Base-by-base conservation (phyloP, 2,113 vertebrate species). In the Festucalex cinctus region DNA sequence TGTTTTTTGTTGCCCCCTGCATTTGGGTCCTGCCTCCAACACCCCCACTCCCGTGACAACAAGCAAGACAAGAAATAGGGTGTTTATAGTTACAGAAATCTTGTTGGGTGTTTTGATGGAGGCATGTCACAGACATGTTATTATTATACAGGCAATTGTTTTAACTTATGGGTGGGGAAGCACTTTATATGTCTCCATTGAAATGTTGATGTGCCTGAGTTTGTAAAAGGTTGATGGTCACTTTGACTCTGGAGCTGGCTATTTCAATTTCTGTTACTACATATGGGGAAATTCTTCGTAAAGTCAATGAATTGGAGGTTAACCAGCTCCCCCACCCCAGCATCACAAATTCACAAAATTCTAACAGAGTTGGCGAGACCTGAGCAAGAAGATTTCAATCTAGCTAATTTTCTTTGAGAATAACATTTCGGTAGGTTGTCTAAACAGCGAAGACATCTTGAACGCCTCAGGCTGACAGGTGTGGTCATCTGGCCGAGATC, bases 341-440 rank as follows among this genome's bases (percentile, higher is more conserved):
- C 14, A 8, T 57, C 14, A 57, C 54, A 57, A 57, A 32, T 57
- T 57, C 10, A 57, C 54, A 3, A 36, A 60, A 39, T 9, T 22
- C 35, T 9, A 60, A 60, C 35, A 60, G 58, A 39, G 35, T 22
- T 41, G 20, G 9, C 12, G 10, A 39, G 20, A 8, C 36, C 20
- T 9, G 16, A 41, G 59, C 37, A 43, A 62, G 56, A 58, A 19
- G 59, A 41, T 43, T 62, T 62, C 59, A 62, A 41, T 24, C 37
- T 22, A 62, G 59, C 59, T 41, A 22, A 41, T 16, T 62, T 62
- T 62, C 59, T 41, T 62, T 24, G n/a, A 12, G 35, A 62, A 62
- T 62, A 62, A 62, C 35, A 62, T 62, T 62, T 62, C n/a, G 59
- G n/a, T 43, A 62, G 59, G 59, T 62, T 62, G 59, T 62, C 59